A percentile compares a stretch with the other conserved stretches of the same genome.
phyloP scores from a whole-genome alignment of 2,888 invertebrate species.

The Drosophila rubida region DNA sequence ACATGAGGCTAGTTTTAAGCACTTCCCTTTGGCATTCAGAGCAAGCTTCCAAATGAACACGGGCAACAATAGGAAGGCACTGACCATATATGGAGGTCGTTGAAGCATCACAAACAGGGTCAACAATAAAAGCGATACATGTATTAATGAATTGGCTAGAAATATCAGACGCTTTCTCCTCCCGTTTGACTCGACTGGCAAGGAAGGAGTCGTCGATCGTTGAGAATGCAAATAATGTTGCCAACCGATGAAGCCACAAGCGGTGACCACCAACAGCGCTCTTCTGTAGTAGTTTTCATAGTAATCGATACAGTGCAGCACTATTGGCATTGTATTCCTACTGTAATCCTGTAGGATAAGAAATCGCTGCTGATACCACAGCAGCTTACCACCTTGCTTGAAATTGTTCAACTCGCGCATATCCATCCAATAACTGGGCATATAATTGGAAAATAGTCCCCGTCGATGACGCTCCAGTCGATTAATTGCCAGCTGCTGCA shows the following conservation, averaged over 20 bases:
- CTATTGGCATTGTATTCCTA: constrained; percentile 87
- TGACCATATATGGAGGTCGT: constrained; percentile 87
- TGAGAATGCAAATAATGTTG: constrained; percentile 86
- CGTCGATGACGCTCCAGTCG: constrained; percentile 62
- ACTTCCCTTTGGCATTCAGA: constrained; percentile 8
- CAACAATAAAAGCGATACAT: constrained; percentile 11
- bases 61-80: constrained; percentile 88
- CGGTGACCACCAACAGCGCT: constrained; percentile 88
- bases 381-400: constrained; percentile 5
- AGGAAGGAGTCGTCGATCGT: constrained; percentile 17
- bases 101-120: constrained; percentile 86
- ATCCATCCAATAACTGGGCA: constrained; percentile 55
- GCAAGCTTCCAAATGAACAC: constrained; percentile 82
- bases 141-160: neutral
- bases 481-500: constrained; percentile 87
- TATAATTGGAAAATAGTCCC: constrained; percentile 43
- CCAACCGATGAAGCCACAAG: constrained; percentile 90
- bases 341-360: constrained; percentile 84
- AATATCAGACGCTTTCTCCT: neutral
- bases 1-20: neutral
- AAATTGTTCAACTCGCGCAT: constrained; percentile 44
- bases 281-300: constrained; percentile 94
- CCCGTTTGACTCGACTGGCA: too few species aligned
- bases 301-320: constrained; percentile 91
- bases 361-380: constrained; percentile 35